Evolutionary conservation across 2,888 invertebrate species (phyloP).

Genomic region (Agonopterix heracliana): DNA sequence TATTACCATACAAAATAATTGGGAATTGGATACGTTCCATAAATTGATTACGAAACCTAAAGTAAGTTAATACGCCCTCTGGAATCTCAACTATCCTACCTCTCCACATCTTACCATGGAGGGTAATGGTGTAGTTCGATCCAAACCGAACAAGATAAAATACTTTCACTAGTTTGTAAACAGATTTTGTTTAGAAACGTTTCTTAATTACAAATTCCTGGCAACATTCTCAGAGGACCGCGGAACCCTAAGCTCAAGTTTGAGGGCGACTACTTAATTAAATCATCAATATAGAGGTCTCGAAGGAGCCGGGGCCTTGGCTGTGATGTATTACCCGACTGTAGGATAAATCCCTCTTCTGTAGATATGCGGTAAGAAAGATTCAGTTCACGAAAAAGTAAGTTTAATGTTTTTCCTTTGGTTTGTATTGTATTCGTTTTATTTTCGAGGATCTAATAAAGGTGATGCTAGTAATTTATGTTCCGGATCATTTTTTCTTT

Average conservation of each 20-base stretch:
- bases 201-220: conserved; percentile 66
- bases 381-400: background rate
- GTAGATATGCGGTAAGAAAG: conserved; percentile 9
- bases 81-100: conserved; percentile 31
- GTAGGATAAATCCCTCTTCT: conserved; percentile 13
- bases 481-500: no score
- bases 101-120: conserved; percentile 9
- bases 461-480: no score
- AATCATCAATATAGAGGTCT: conserved; percentile 51
- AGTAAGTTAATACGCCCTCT: conserved; percentile 5
- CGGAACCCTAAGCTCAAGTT: conserved; percentile 31
- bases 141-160: conserved; percentile 39
- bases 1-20: no score
- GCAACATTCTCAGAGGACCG: conserved; percentile 28
- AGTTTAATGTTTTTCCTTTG: no score
- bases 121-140: conserved; percentile 18
- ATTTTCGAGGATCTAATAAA: no score
- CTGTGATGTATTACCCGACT: conserved; percentile 36
- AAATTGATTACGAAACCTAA: background rate
- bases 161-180: conserved; percentile 47
- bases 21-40: no score
- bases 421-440: no score
- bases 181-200: conserved; percentile 52
- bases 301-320: conserved; percentile 19
- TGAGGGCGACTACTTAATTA: conserved; percentile 51